Evolutionary conservation across 2,888 invertebrate species (phyloP).

Genomic region (Deilephila porcellus): DNA sequence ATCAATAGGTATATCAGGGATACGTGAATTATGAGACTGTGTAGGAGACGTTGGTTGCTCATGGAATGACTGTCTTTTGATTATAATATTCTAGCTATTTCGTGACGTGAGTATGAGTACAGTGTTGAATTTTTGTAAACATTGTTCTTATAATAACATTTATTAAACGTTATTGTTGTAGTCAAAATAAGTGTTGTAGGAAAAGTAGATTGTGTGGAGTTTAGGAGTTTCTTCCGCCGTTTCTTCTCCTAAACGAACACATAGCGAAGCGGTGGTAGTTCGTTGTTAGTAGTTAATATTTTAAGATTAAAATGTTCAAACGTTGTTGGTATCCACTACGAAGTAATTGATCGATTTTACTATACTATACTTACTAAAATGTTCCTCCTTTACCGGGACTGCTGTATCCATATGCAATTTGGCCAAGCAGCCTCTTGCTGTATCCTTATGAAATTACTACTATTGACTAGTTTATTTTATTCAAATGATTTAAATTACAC

Average conservation of each 20-base stretch:
- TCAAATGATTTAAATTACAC: not conserved
- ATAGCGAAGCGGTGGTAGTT: constrained; percentile 2
- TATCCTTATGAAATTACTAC: not conserved
- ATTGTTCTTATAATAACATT: not conserved
- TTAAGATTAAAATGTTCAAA: not conserved
- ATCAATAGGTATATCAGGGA: not conserved
- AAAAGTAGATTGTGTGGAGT: not conserved
- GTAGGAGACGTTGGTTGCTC: not conserved
- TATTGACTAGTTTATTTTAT: not conserved
- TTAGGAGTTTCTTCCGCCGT: constrained; percentile 6
- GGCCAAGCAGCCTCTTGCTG: not conserved
- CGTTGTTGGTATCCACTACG: not conserved
- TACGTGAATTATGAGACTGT: not conserved
- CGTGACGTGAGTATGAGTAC: not conserved
- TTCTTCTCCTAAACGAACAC: not conserved
- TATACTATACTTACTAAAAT: not conserved
- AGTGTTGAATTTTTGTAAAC: not conserved
- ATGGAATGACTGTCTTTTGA: not conserved
- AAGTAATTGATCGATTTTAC: not conserved
- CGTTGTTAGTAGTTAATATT: not conserved
- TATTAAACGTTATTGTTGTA: not conserved
- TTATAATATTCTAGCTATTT: not conserved
- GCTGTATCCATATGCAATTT: not conserved
- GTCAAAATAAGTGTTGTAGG: not conserved
- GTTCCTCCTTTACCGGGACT: not conserved